A percentile compares a stretch with the other conserved stretches of the same genome.
Conservation (phyloP, 2,113 vertebrate species). For the Narcine bancroftii region DNA sequence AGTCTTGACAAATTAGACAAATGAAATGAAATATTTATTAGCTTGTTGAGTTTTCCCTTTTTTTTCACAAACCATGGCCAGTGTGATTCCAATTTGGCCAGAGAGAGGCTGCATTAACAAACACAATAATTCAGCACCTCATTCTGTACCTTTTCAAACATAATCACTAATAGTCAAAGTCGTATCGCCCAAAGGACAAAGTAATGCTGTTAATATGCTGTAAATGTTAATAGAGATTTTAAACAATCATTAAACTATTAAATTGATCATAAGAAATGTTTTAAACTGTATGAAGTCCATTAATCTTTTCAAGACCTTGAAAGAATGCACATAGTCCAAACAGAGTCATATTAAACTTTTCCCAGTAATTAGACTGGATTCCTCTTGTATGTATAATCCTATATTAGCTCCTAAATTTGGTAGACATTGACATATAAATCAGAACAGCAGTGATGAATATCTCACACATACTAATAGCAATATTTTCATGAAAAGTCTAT, state of each 20-base stretch:
- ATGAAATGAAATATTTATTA: slow-evolving; percentile 47
- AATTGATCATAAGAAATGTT: slow-evolving; percentile 53
- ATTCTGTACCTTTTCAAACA: slow-evolving; percentile 29
- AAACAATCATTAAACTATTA: slow-evolving; percentile 47
- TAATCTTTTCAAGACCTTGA: slow-evolving; percentile 44
- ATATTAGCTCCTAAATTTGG: slow-evolving; percentile 22
- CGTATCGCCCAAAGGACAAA: slow-evolving; percentile 46
- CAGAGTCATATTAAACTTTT: slow-evolving; percentile 14
- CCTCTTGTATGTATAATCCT: slow-evolving; percentile 22
- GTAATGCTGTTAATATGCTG: slow-evolving; percentile 47
- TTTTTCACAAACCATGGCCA: slow-evolving; percentile 41
- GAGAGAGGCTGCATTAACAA: slow-evolving; percentile 45
- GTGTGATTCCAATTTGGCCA: slow-evolving; percentile 49
- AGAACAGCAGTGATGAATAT: not conserved
- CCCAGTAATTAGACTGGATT: slow-evolving; percentile 33
- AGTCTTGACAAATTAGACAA: slow-evolving; percentile 40
- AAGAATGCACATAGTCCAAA: slow-evolving; percentile 33
- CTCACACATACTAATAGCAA: not conserved
- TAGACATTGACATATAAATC: not conserved
- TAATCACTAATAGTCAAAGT: slow-evolving; percentile 50
- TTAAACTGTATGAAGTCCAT: slow-evolving; percentile 51
- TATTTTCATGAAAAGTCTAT: not conserved
- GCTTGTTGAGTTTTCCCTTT: slow-evolving; percentile 40
- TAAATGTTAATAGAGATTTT: slow-evolving; percentile 50
- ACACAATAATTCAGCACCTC: slow-evolving; percentile 16